Percentiles rank a stretch among this genome's conserved stretches.
phyloP scores from a whole-genome alignment of 2,113 vertebrate species.

The Nettapus auritus region DNA sequence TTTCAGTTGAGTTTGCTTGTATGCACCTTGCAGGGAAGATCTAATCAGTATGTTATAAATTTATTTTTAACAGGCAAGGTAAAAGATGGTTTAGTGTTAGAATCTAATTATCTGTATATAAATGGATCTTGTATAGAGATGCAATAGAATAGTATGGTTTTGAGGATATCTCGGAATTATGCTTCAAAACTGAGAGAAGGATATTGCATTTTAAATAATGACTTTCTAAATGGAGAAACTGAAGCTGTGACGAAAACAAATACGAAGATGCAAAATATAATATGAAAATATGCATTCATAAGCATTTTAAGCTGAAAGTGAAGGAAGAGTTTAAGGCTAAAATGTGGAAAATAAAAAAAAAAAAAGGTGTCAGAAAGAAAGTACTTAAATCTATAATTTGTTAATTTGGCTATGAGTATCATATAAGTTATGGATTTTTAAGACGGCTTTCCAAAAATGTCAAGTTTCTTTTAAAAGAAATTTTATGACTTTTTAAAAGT shows the following conservation, averaged over 20 bases:
- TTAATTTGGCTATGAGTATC: background rate
- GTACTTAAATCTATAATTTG: background rate
- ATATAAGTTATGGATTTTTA: background rate
- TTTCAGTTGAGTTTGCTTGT: conserved; percentile 51
- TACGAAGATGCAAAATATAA: background rate
- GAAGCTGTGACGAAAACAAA: background rate
- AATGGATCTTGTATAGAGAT: conserved; percentile 38
- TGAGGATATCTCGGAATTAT: background rate
- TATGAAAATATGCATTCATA: background rate
- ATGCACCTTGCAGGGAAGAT: conserved; percentile 6
- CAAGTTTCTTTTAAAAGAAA: background rate
- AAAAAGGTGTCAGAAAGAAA: background rate
- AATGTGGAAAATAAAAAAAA: background rate
- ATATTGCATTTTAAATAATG: conserved; percentile 35
- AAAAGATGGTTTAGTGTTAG: conserved; percentile 48
- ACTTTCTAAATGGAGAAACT: background rate
- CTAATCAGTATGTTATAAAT: conserved; percentile 60
- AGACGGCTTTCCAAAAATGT: background rate
- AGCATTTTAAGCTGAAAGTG: conserved; percentile 2
- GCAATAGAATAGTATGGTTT: background rate
- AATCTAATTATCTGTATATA: conserved; percentile 54
- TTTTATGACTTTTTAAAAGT: background rate
- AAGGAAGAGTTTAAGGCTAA: background rate
- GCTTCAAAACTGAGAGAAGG: background rate
- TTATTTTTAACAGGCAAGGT: conserved; percentile 49